Base-by-base conservation (phyloP, 1,140 invertebrate genomes). In the Plutomurus gul region DNA sequence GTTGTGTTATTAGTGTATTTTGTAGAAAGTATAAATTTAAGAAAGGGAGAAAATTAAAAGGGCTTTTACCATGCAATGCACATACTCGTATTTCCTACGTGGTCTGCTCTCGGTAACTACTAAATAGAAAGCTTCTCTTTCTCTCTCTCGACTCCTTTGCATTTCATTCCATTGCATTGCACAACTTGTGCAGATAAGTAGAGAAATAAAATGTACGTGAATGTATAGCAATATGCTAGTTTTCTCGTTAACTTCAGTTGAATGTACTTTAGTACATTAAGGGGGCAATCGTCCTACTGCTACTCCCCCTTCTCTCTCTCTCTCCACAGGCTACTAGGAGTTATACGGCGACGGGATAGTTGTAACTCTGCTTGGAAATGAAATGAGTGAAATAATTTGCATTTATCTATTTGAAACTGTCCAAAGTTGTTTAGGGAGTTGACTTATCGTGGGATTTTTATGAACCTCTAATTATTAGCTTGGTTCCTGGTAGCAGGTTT, bases 391-490 rank as follows among this genome's bases (percentile, higher is more conserved):
- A 72, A 72, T 43, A 40, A 72, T 72, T 71, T 71, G 36, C 36
- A 72, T 71, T 71, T 71, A 71, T 71, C 65, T 71, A 20, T 71
- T 71, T 40, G 70, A 43, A 72, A 39, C 20, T 71, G 65, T 22
- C n/a, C 5, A 25, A 39, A 36, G 4, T 60, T 18, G 40, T 30
- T 75, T 47, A 49, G 43, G 30, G 73, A 27, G 71, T 37, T 39
- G 47, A 60, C 75, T 51, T 47, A 76, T 60, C 75, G 47, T 39
- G n/a, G 47, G 20, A 49, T 51, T 39, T 76, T 76, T 60, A 76
- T 76, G 47, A 39, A 43, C 22, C 49, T 76, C 75, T 76, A 76
- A 76, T 76, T 76, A 60, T 39, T 56, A 51, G 43, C 75, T 65
- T 51, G 46, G n/a, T 20, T 33, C 25, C 47, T 46, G 18, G n/a